Evolutionary conservation across 2,797 vertebrate genomes (phyloP).

Genomic region (Lepidocolaptes lacrymiger): DNA sequence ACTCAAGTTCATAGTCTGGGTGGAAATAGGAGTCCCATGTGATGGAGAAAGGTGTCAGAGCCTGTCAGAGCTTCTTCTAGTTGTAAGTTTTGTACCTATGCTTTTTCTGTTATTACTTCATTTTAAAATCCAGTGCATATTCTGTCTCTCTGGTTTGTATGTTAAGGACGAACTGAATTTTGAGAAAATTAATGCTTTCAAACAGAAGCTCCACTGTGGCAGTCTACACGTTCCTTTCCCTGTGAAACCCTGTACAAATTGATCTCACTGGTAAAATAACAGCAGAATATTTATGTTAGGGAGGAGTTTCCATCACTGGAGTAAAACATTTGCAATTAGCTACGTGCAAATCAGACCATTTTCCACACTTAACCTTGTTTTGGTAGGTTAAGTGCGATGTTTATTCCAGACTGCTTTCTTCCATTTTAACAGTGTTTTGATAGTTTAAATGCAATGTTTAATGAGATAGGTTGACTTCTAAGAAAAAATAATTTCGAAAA

Average conservation of each 20-base stretch:
- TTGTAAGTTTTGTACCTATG: not conserved
- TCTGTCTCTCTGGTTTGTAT: not conserved
- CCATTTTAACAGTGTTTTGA: not conserved
- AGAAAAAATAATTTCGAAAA: constrained; percentile 45
- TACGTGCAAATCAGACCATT: not conserved
- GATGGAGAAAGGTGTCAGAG: not conserved
- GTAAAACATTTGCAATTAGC: constrained; percentile 3
- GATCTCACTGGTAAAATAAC: constrained; percentile 2
- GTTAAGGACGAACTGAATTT: not conserved
- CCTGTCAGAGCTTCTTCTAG: not conserved
- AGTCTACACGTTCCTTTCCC: not conserved
- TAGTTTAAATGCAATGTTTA: not conserved
- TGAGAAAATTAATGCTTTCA: not conserved
- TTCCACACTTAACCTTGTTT: not conserved
- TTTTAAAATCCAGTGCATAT: not conserved
- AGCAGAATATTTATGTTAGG: constrained; percentile 25
- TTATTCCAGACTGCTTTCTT: not conserved
- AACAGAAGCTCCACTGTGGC: not conserved
- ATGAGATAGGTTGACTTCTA: constrained; percentile 50
- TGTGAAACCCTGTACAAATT: not conserved
- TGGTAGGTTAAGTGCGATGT: not conserved
- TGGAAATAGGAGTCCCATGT: not conserved
- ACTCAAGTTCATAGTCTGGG: not conserved
- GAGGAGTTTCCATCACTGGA: not conserved
- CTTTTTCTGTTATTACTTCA: not conserved